Evolutionary conservation across 2,888 invertebrate genomes (phyloP), one percentile per base, ranked within the genome.

Genomic region (Morpho helenor): DNA sequence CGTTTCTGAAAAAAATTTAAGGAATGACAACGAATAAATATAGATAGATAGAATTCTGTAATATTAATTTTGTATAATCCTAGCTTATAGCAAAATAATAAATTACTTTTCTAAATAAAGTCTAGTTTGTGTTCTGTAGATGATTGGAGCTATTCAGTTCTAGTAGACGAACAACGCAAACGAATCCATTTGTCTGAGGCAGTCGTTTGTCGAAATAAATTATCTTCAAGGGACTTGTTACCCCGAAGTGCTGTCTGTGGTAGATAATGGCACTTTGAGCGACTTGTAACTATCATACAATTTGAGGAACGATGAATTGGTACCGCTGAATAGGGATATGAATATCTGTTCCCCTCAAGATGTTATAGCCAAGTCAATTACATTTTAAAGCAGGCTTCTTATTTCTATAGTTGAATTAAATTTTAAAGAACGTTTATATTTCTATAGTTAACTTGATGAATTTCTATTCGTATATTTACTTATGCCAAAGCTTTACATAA

Each of bases 201-300:
- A 62, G 63, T 63, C 64, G 63, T 64, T 66, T 63, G 62, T 58
- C 64, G 58, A 64, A 63, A 67, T 65, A 67, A 66, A 67, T 67
- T 63, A 67, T 65, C 59, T 67, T 67, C 67, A 63, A 59, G 66
- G 66, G 66, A 66, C 64, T 62, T 66, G 67, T 65, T 62, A 56
- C 58, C 46, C 49, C 49, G 54, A 61, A 63, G 59, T 59, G 61
- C 48, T 53, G 56, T 61, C 57, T 59, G 60, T 59, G 63, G 55
- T 57, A 63, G 56, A 55, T 63, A 64, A 66, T 60, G 56, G 54
- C 55, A 60, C 61, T 63, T 59, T 57, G 62, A 66, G 49, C 56
- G 59, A 63, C 59, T 58, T 54, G 43, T 54, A 62, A 66, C 61
- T 64, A 60, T 58, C 31, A 48, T 51, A 58, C 40, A 54, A 59